These are phyloP conservation scores for Fragum whitleyi DNA, from an alignment of 2,888 invertebrate species.

Conservation along the genomic window DNA sequence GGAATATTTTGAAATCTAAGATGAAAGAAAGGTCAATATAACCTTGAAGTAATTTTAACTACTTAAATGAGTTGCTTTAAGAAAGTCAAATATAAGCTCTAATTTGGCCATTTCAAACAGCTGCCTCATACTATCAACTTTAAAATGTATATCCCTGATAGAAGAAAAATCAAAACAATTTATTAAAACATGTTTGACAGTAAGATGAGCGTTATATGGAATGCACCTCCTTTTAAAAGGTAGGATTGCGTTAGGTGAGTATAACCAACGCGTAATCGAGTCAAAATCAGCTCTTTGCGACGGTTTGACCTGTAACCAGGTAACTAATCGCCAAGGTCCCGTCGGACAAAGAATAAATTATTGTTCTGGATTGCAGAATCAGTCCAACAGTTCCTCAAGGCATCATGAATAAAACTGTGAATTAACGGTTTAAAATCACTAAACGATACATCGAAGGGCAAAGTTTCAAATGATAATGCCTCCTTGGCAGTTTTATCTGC, in stretches of 20 bases:
- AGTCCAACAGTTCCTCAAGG: conserved; percentile 11
- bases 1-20: too few relatives aligned
- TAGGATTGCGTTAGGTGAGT: conserved; percentile 14
- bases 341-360: conserved; percentile 22
- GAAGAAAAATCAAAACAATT: conserved; percentile 18
- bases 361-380: background rate
- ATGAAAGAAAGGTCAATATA: too few relatives aligned
- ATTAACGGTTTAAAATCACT: conserved; percentile 25
- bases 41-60: background rate
- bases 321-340: background rate
- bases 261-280: conserved; percentile 15
- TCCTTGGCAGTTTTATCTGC: conserved; percentile 16
- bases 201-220: background rate
- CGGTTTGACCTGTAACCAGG: background rate
- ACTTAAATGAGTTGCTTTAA: too few relatives aligned
- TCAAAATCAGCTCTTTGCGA: conserved; percentile 23
- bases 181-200: conserved; percentile 14
- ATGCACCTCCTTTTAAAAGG: conserved; percentile 20
- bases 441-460: background rate
- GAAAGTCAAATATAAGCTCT: too few relatives aligned
- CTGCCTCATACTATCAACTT: too few relatives aligned
- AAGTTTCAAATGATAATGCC: background rate
- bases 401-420: background rate
- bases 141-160: background rate
- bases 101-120: too few relatives aligned